Conservation (phyloP, 2,888 invertebrate species). For the Malthinus seriepunctatus region DNA sequence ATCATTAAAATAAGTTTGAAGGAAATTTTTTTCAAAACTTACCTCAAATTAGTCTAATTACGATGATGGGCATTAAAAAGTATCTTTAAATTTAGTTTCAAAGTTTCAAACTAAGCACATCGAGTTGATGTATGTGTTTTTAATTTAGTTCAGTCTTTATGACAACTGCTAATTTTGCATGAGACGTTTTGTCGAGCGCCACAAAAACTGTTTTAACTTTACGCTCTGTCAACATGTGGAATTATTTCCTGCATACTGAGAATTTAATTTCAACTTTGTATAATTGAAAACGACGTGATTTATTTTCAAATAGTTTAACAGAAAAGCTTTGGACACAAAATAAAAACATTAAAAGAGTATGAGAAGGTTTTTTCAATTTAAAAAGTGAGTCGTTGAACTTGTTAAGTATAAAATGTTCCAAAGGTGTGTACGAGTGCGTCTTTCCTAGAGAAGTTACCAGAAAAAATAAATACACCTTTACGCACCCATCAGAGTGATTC, state of each 20-base stretch:
- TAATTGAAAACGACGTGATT: conserved; percentile 44
- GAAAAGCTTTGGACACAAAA: conserved; percentile 18
- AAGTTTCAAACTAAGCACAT: conserved; percentile 5
- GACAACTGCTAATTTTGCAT: conserved; percentile 54
- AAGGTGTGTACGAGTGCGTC: too few species aligned
- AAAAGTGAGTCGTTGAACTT: conserved; percentile 1
- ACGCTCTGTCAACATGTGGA: conserved; percentile 46
- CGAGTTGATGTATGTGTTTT: conserved; percentile 44
- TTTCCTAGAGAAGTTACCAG: neutral
- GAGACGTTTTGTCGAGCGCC: conserved; percentile 35
- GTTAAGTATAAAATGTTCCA: neutral
- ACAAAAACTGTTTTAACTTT: conserved; percentile 40
- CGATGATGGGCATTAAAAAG: neutral
- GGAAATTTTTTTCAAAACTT: neutral
- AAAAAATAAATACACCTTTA: too few species aligned
- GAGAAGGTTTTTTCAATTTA: neutral
- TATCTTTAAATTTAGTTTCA: neutral
- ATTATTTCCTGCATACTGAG: conserved; percentile 48
- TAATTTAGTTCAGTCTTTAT: conserved; percentile 42
- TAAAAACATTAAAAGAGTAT: too few species aligned
- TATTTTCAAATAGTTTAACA: conserved; percentile 27
- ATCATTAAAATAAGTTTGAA: conserved; percentile 2
- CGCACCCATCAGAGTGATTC: too few species aligned
- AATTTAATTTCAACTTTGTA: conserved; percentile 39
- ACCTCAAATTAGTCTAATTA: neutral